Base-by-base conservation (phyloP, 2,888 invertebrate species). In the Galerucella pusilla region DNA sequence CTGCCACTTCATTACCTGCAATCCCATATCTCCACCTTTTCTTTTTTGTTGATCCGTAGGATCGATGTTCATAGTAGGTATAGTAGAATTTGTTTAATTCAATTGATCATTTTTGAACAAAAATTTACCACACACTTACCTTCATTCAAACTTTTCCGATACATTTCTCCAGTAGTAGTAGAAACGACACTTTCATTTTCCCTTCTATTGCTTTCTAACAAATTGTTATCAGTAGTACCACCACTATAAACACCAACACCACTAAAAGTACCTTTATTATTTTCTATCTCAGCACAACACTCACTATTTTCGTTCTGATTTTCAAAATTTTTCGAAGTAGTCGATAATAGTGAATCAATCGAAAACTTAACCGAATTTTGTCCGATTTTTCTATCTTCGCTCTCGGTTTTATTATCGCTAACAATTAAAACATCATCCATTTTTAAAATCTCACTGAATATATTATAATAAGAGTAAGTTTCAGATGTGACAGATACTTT, bases 321-420 rank as follows among this genome's bases (percentile, higher is more conserved):
- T 42, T 35, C 46, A 25, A 12, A 49, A 28, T 61, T 52, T 5
- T 61, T 74, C 49, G 20, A 45, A 68, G 42, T 67, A 25, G 16
- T 80, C 49, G 85, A 79, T 45, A 86, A 77, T 6, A 79, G 60
- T 0, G 86, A 84, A 70, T 86, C 86, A 16, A 86, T 86, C 2
- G 84, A 83, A 78, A 86, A 86, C 71, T 80, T 85, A 61, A 82
- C 83, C 1, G 82, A 81, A 66, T 82, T 83, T 68, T 78, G 76
- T 25, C 74, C 59, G 28, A 72, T 74, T 59, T 74, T 79, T 71
- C 74, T 79, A 57, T 52, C 69, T n/a, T 73, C 74, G 54, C 66
- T 71, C 42, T 71, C 66, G 2, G 25, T 66, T 7, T 35, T 35
- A 42, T 61, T 63, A 20, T 76, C 76, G 52, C 68, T 64, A 25